Percentiles rank a stretch among this genome's conserved stretches.
Evolutionary conservation across 2,113 vertebrate species (phyloP).

Genomic region (Dipodomys spectabilis): DNA sequence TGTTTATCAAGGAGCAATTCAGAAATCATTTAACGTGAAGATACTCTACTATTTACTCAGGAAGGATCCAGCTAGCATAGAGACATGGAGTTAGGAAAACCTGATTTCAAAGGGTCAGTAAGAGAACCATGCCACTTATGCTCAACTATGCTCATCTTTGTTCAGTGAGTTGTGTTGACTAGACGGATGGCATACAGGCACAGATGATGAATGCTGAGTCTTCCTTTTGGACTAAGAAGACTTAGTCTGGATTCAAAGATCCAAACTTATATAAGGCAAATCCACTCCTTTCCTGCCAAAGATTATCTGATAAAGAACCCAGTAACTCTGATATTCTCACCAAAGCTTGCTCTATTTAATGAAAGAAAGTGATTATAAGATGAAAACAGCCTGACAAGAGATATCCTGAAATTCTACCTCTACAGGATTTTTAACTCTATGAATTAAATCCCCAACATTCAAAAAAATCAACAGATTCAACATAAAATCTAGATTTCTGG

Average conservation of each 20-base stretch:
- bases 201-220: too few relatives aligned
- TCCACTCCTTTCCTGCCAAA: not conserved
- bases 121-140: not conserved
- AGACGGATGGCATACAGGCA: too few relatives aligned
- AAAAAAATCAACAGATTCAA: slow-evolving; percentile 2
- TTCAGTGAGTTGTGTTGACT: not conserved
- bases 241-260: not conserved
- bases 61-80: too few relatives aligned
- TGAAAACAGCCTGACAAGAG: not conserved
- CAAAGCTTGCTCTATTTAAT: not conserved
- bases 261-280: not conserved
- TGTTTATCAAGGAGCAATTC: not conserved
- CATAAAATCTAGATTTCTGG: not conserved
- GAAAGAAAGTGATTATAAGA: not conserved
- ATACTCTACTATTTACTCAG: not conserved
- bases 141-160: too few relatives aligned
- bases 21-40: not conserved
- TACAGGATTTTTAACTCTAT: not conserved
- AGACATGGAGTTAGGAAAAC: not conserved
- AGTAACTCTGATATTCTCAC: not conserved
- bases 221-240: not conserved
- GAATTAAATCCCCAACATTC: not conserved
- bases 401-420: not conserved
- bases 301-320: not conserved
- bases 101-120: not conserved